Evolutionary conservation across 1,140 invertebrate genomes (phyloP), one percentile per base, ranked within the genome.

Genomic region (Daktulosphaira vitifoliae): DNA sequence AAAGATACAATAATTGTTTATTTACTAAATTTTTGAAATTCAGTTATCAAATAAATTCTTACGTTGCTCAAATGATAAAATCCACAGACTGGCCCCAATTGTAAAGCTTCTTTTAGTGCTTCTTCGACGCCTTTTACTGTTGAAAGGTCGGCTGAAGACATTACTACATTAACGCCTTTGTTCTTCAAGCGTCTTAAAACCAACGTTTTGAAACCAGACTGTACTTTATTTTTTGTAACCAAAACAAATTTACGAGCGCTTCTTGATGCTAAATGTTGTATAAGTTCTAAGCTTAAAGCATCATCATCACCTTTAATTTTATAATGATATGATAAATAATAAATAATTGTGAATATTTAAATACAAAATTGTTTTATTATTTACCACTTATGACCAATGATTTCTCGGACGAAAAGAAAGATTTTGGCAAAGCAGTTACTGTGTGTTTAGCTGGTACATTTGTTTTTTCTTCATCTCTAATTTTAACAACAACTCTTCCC

Each of bases 281-380:
- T 83, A 54, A 98, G 76, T 77, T 98, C 95, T 94, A 76, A 97
- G 94, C n/a, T 93, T 94, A 66, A 93, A 93, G 1, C 96, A 79
- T 69, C 94, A 94, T 53, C 94, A 85, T 67, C 82, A n/a, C 53
- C 53, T 66, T 65, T 16, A 39, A n/a, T 20, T 23, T 39, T 44
- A 46, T 44, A 7, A 3, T 8, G 11, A 11, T 9, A 33, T 16
- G 4, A 42, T 5, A n/a, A 7, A 25, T 51, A 9, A 51, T 7
- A 23, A 6, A 33, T 33, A 11, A 6, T 33, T 33, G 29, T 33
- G 5, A 33, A 5, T 33, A 33, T 33, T 5, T 33, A 11, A 6
- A n/a, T n/a, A n/a, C n/a, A n/a, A n/a, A n/a, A 50, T 18, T 18
- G 18, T 20, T 15, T 48, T 25, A 46, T 23, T n/a, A 29, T 25